Evolutionary conservation across 2,888 invertebrate species (phyloP).

Genomic region (Agrotis exclamationis): DNA sequence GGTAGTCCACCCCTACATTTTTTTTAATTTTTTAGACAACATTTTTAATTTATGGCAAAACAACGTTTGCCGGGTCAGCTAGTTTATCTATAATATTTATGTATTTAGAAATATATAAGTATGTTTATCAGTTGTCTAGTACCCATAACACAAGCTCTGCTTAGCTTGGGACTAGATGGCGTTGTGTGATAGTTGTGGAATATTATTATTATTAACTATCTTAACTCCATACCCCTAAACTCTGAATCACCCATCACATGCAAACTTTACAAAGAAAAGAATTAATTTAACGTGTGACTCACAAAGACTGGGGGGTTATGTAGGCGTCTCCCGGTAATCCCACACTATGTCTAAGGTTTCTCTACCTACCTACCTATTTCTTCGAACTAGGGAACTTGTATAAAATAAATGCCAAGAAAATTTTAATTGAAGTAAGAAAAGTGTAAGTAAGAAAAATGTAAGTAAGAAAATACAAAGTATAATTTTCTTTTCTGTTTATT

Average conservation of each 20-base stretch:
- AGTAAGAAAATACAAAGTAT: background rate
- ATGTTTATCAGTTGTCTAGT: too few species aligned
- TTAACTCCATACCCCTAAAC: background rate
- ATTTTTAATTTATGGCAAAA: too few species aligned
- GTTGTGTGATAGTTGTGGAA: too few species aligned
- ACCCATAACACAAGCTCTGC: too few species aligned
- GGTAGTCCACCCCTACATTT: too few species aligned
- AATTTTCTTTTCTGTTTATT: background rate
- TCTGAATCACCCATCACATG: slow-evolving; percentile 42
- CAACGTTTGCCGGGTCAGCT: too few species aligned
- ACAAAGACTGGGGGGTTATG: slow-evolving; percentile 59
- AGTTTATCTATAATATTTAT: too few species aligned
- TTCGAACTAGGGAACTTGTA: slow-evolving; percentile 11
- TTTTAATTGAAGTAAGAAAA: slow-evolving; percentile 3
- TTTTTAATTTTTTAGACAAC: too few species aligned
- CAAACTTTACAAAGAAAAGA: slow-evolving; percentile 46
- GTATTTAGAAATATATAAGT: too few species aligned
- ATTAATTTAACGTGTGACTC: slow-evolving; percentile 65
- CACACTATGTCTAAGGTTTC: slow-evolving; percentile 54
- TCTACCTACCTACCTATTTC: slow-evolving; percentile 6
- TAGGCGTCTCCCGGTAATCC: slow-evolving; percentile 67
- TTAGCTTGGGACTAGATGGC: too few species aligned
- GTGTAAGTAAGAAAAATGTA: background rate
- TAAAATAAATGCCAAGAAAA: slow-evolving; percentile 11
- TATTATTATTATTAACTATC: too few species aligned